phyloP scores from a whole-genome alignment of 2,797 vertebrate species.

The Tangara arthus region DNA sequence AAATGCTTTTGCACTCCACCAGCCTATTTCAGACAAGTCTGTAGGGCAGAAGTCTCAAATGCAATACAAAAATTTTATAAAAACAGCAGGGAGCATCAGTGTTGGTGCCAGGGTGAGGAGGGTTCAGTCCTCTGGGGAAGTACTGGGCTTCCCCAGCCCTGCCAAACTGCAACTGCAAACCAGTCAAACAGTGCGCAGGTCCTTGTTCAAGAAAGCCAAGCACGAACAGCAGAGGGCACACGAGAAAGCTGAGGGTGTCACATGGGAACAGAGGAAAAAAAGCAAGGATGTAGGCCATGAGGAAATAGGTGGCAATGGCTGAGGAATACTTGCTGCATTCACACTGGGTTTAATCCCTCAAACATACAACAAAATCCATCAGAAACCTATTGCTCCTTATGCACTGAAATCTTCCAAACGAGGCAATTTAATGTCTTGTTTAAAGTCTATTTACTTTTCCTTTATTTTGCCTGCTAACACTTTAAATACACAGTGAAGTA shows the following conservation, averaged over 20 bases:
- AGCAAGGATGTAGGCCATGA: background rate
- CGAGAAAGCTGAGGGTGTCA: background rate
- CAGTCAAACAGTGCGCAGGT: background rate
- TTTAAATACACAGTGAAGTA: background rate
- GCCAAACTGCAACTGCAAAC: background rate
- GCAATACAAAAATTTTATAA: background rate
- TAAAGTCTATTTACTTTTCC: background rate
- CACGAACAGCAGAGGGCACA: background rate
- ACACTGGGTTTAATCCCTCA: background rate
- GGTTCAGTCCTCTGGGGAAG: background rate
- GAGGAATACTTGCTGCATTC: background rate
- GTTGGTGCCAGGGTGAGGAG: background rate
- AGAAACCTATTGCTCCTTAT: background rate
- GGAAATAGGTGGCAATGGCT: background rate
- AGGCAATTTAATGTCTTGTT: background rate
- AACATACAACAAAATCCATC: background rate
- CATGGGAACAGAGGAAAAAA: background rate
- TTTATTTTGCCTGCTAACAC: background rate
- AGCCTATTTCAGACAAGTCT: background rate
- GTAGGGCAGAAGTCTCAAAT: background rate
- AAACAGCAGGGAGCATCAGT: rapidly evolving
- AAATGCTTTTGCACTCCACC: background rate
- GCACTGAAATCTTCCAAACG: background rate
- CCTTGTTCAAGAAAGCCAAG: background rate
- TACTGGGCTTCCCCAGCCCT: rapidly evolving